Conservation (phyloP, 2,888 invertebrate genomes). For the Cacoxenus indagator region DNA sequence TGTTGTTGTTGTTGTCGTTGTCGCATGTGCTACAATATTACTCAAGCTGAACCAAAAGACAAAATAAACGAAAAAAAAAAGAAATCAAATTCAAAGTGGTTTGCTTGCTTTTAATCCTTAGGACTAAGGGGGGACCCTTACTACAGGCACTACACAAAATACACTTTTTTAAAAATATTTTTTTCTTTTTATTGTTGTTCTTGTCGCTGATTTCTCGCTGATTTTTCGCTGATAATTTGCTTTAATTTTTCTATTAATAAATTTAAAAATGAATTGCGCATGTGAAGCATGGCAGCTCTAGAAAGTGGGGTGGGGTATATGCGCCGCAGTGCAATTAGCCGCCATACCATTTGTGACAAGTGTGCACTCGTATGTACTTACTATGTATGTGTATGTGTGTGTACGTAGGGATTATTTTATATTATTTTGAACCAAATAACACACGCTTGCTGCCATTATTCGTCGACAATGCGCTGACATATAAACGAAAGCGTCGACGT, state of each 20-base stretch:
- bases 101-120: background rate
- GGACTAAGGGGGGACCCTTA: too few species aligned
- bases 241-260: slow-evolving; percentile 66
- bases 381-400: background rate
- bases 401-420: slow-evolving; percentile 10
- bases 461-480: background rate
- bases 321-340: slow-evolving; percentile 55
- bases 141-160: too few species aligned
- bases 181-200: background rate
- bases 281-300: background rate
- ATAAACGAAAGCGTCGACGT: slow-evolving; percentile 25
- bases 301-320: slow-evolving; percentile 11
- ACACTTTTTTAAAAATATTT: slow-evolving; percentile 49
- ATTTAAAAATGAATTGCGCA: slow-evolving; percentile 34
- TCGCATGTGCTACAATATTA: slow-evolving; percentile 56
- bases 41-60: slow-evolving; percentile 40
- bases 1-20: slow-evolving; percentile 55
- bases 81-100: background rate
- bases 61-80: background rate
- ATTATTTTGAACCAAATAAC: background rate
- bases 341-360: slow-evolving; percentile 59
- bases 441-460: background rate
- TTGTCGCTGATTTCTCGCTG: slow-evolving; percentile 2
- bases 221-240: slow-evolving; percentile 59
- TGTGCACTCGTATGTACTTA: too few species aligned